Evolutionary conservation across 2,888 invertebrate genomes (phyloP), one percentile per base, ranked within the genome.

Genomic region (Mactromeris polynyma): DNA sequence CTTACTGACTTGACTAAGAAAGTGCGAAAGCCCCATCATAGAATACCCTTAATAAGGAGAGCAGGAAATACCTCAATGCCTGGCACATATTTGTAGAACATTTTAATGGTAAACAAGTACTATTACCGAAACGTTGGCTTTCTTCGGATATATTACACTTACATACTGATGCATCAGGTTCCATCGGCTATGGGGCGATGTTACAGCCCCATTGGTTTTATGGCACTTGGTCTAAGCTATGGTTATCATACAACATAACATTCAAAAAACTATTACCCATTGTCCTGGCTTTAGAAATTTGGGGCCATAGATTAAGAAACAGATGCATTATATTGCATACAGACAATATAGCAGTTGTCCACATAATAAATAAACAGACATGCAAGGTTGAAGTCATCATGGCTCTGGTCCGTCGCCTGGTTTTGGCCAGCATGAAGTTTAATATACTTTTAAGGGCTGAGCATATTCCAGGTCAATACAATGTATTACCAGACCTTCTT

Each of bases 371-470:
- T n/a, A n/a, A n/a, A n/a, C n/a, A n/a, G n/a, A n/a, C n/a, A n/a
- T n/a, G n/a, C n/a, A n/a, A n/a, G n/a, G n/a, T n/a, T n/a, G n/a
- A n/a, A n/a, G n/a, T n/a, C n/a, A n/a, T n/a, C n/a, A n/a, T n/a
- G n/a, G n/a, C n/a, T n/a, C n/a, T n/a, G n/a, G n/a, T n/a, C n/a
- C n/a, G n/a, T n/a, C n/a, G n/a, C n/a, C n/a, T n/a, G n/a, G n/a
- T n/a, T n/a, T n/a, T n/a, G n/a, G 69, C 38, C 14, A 79, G 85
- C 38, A 83, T 92, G 82, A 87, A 83, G 19, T 64, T 69, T 33
- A 92, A 89, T 78, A 87, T 91, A 33, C 69, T 91, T 33, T 51
- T 90, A 46, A 26, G 21, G 42, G 85, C 90, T n/a, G n/a, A n/a
- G n/a, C n/a, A n/a, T n/a, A n/a, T n/a, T n/a, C n/a, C n/a, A n/a